Evolutionary conservation across 2,888 invertebrate genomes (phyloP), one percentile per base, ranked within the genome.

Genomic region (Drosophila monieri): DNA sequence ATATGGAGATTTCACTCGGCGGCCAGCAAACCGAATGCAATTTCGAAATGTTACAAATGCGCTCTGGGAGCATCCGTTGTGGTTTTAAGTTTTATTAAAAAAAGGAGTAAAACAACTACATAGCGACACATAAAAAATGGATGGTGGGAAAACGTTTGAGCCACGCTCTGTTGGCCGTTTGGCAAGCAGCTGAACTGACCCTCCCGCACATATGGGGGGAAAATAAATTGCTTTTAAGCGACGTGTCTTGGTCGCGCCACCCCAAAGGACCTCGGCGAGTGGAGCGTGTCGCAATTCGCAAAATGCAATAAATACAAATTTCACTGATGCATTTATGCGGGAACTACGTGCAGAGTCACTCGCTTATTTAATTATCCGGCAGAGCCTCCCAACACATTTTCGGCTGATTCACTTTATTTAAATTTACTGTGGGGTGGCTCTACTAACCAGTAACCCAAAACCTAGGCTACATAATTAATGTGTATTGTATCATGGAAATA

Each of bases 261-360:
- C 39, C 39, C 18, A 41, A 41, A 41, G 39, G 39, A 41, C 39
- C 39, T 41, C 39, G 39, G 23, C 8, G 15, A 39, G 15, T 32
- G 27, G 67, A 48, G 37, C 59, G 41, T 48, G 55, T 32, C 56
- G 59, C 72, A 70, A 64, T 81, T 73, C 78, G 57, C 71, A 62
- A 76, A 64, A 74, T 70, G 88, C 80, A 79, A 83, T 85, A 76
- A 80, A 76, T 88, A 73, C 55, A 67, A 69, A 72, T 71, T 79
- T 70, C 68, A 62, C 41, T 58, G 76, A 64, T 78, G 74, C 78
- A 66, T 74, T 73, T 80, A 73, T 62, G 66, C 55, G 62, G 47
- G 58, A 52, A 61, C 54, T 49, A 59, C 59, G 59, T 66, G 64
- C 52, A 18, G 37, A 51, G 58, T 39, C 47, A 48, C 47, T 41